phyloP scores from a whole-genome alignment of 2,113 vertebrate genomes.

The Podocnemis expansa region DNA sequence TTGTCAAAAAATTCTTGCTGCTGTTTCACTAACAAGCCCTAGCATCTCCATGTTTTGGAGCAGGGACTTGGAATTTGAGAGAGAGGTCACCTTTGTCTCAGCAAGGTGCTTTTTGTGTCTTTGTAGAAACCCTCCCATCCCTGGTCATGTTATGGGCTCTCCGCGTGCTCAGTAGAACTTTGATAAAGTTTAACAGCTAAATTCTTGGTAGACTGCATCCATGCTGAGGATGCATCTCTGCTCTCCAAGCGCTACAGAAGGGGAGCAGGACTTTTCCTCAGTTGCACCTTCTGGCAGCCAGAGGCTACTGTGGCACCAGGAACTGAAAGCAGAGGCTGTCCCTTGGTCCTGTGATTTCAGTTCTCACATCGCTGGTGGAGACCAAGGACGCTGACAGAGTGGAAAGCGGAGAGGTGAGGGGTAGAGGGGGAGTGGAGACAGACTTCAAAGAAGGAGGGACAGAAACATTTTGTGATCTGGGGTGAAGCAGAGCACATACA shows the following conservation, averaged over 20 bases:
- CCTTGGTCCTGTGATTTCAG: background rate
- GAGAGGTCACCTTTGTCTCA: background rate
- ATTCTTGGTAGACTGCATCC: conserved; percentile 20
- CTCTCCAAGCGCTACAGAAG: background rate
- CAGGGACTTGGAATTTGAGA: conserved; percentile 42
- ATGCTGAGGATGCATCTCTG: background rate
- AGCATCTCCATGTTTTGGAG: conserved; percentile 47
- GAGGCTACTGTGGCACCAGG: background rate
- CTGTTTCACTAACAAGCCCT: conserved; percentile 50
- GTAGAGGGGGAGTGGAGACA: background rate
- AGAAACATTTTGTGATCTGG: background rate
- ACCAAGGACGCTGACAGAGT: background rate
- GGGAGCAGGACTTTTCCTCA: background rate
- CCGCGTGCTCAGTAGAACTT: conserved; percentile 45
- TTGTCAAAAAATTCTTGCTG: background rate
- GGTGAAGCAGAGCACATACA: too few relatives aligned
- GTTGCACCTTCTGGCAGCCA: background rate
- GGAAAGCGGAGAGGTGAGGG: background rate
- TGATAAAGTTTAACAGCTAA: conserved; percentile 41
- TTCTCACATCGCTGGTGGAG: background rate
- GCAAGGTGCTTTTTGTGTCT: conserved; percentile 44
- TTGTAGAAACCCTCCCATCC: conserved; percentile 65
- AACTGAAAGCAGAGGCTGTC: background rate
- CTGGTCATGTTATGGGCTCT: conserved; percentile 54
- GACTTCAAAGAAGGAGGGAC: background rate